These are phyloP conservation scores for Varanus salvator DNA, from an alignment of 2,113 vertebrate genomes.

Conservation along the genomic window DNA sequence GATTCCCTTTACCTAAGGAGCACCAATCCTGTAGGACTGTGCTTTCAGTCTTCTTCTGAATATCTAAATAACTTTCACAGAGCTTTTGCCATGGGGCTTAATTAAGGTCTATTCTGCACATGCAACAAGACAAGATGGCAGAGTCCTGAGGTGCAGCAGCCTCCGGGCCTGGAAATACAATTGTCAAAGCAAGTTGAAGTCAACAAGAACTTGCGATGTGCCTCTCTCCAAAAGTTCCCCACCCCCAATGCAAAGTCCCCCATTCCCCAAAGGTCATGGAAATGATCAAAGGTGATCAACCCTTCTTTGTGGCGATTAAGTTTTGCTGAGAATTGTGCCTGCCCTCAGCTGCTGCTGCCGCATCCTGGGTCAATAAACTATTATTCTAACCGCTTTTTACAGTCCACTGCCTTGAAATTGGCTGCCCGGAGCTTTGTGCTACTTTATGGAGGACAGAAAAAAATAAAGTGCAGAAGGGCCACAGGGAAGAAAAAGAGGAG, in stretches of 20 bases:
- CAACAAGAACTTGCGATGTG: not conserved
- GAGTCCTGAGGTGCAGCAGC: no score
- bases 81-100: not conserved
- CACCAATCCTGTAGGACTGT: no score
- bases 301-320: slow-evolving; percentile 50
- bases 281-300: slow-evolving; percentile 65
- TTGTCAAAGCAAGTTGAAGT: not conserved
- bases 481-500: not conserved
- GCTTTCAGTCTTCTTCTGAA: no score
- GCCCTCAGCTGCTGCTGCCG: slow-evolving; percentile 77
- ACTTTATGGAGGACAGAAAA: slow-evolving; percentile 45
- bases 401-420: slow-evolving; percentile 87
- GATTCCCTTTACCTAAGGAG: no score
- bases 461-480: slow-evolving; percentile 1
- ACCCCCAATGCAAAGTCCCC: not conserved
- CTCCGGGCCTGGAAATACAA: not conserved
- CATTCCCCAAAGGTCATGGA: slow-evolving; percentile 61
- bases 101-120: no score
- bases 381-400: slow-evolving; percentile 89
- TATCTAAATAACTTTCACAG: not conserved
- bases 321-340: slow-evolving; percentile 44
- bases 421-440: slow-evolving; percentile 85
- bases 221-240: slow-evolving; percentile 14
- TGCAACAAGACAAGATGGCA: no score
- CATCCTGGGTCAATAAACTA: slow-evolving; percentile 89